phyloP scores from a whole-genome alignment of 2,113 vertebrate genomes.

The Cynocephalus volans region DNA sequence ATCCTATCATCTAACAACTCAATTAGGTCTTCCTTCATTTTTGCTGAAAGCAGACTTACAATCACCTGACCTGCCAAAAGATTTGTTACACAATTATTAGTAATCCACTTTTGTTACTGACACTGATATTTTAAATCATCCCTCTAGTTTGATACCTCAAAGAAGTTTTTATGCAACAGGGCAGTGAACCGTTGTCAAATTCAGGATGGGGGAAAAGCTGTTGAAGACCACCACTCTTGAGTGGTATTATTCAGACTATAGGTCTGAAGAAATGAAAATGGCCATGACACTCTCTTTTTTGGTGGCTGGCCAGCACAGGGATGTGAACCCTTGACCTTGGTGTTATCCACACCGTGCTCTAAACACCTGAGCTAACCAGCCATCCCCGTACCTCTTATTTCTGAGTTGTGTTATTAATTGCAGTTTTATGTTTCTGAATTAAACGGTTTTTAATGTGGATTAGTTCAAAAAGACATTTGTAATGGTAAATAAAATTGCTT shows the following conservation, averaged over 20 bases:
- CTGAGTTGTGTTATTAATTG: slow-evolving; percentile 6
- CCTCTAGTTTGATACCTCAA: neutral
- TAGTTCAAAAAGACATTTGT: neutral
- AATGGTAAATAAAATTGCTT: slow-evolving; percentile 51
- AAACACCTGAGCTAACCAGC: too few relatives aligned
- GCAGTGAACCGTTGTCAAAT: neutral
- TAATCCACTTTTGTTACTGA: neutral
- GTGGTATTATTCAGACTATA: neutral
- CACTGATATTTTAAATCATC: neutral
- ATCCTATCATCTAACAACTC: neutral
- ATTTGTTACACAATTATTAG: neutral
- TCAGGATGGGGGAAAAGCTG: neutral
- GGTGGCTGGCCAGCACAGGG: too few relatives aligned
- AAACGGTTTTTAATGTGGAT: neutral
- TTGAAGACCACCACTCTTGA: neutral
- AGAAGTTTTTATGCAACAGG: neutral
- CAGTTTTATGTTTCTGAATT: neutral
- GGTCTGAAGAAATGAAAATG: slow-evolving; percentile 45
- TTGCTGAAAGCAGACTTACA: neutral
- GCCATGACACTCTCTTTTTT: neutral
- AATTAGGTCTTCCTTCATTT: neutral
- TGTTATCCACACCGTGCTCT: too few relatives aligned
- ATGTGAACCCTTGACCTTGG: too few relatives aligned
- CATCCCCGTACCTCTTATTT: neutral
- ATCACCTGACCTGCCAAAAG: neutral